Evolutionary conservation across 2,888 invertebrate genomes (phyloP).

Genomic region (Drosophila rellima): DNA sequence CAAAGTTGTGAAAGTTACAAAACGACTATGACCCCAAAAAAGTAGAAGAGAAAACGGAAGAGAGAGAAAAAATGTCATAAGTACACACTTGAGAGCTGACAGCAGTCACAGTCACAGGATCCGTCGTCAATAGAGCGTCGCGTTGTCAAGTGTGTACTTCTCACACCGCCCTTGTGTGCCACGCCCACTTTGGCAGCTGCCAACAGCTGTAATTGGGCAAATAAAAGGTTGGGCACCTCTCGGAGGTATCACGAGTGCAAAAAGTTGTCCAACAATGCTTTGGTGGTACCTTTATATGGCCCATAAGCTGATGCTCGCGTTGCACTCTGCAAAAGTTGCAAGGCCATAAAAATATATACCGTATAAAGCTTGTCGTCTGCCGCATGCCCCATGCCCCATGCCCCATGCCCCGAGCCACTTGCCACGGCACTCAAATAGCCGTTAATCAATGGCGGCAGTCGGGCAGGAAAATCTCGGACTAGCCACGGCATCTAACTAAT

Average conservation of each 20-base stretch:
- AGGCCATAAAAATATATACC: conserved; percentile 71
- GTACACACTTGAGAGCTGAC: conserved; percentile 72
- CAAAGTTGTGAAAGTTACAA: conserved; percentile 71
- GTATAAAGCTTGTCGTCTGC: conserved; percentile 50
- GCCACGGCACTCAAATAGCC: conserved; percentile 44
- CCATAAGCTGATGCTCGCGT: conserved; percentile 57
- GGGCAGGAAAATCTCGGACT: conserved; percentile 45
- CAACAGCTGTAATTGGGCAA: conserved; percentile 72
- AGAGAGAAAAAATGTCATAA: conserved; percentile 55
- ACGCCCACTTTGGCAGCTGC: conserved; percentile 68
- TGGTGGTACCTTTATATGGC: conserved; percentile 66
- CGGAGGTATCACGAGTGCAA: conserved; percentile 46
- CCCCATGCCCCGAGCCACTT: background rate
- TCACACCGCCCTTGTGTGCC: conserved; percentile 35
- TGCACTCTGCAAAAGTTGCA: conserved; percentile 69
- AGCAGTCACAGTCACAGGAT: conserved; percentile 54
- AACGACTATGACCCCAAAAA: conserved; percentile 59
- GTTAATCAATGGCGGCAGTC: conserved; percentile 73
- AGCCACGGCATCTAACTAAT: conserved; percentile 56
- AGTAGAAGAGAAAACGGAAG: conserved; percentile 16
- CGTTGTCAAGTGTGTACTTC: conserved; percentile 69
- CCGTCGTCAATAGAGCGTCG: conserved; percentile 67
- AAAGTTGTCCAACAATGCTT: conserved; percentile 55
- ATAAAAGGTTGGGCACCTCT: conserved; percentile 48
- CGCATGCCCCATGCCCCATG: background rate